These are phyloP conservation scores for Malacosoma neustria DNA, from an alignment of 2,888 invertebrate species.

Conservation along the genomic window DNA sequence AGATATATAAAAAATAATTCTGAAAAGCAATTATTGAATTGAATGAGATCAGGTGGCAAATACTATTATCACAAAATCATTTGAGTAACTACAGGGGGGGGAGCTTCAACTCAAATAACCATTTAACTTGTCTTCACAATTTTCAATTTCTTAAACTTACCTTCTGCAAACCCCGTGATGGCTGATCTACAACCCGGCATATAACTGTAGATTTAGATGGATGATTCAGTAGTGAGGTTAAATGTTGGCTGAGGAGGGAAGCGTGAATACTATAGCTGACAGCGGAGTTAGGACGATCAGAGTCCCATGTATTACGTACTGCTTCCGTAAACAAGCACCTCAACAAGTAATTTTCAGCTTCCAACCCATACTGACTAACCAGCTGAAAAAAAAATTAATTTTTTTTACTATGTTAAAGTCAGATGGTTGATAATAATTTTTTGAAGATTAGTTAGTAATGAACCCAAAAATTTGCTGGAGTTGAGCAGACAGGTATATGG, in stretches of 20 bases:
- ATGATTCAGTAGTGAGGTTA: conserved; percentile 85
- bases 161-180: conserved; percentile 80
- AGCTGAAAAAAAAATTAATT: conserved; percentile 77
- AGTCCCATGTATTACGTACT: conserved; percentile 84
- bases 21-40: too few relatives aligned
- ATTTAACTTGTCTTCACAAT: conserved; percentile 7
- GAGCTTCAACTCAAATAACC: too few relatives aligned
- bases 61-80: too few relatives aligned
- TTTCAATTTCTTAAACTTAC: conserved; percentile 54
- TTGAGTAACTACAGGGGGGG: too few relatives aligned
- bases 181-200: conserved; percentile 91
- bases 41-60: too few relatives aligned
- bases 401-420: too few relatives aligned
- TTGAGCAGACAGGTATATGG: too few relatives aligned
- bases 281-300: conserved; percentile 78
- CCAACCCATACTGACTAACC: conserved; percentile 93
- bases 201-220: conserved; percentile 91
- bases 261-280: conserved; percentile 87
- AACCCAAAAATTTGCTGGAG: too few relatives aligned
- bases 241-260: conserved; percentile 61
- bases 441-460: too few relatives aligned
- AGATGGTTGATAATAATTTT: too few relatives aligned
- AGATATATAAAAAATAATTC: too few relatives aligned
- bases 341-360: conserved; percentile 97
- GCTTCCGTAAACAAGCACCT: conserved; percentile 90